These are phyloP conservation scores for Caenorhabditis brenneri DNA, from an alignment of 1,140 invertebrate species.

Conservation along the genomic window DNA sequence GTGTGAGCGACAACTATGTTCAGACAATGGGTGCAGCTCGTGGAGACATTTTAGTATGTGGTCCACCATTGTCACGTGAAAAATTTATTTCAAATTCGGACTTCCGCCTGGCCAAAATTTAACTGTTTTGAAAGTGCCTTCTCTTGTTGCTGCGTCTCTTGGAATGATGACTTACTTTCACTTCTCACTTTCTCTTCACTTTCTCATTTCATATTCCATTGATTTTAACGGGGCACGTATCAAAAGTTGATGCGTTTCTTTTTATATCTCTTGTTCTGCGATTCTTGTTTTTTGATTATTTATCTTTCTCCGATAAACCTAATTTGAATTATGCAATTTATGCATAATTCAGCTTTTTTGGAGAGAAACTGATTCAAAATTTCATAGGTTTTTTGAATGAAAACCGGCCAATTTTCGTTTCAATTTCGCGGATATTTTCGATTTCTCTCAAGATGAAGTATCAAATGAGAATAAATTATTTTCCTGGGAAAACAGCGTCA, in stretches of 20 bases:
- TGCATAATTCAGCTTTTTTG: too few species aligned
- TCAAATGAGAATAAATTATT: background rate
- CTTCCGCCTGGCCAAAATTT: background rate
- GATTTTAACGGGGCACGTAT: background rate
- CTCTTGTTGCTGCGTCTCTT: conserved; percentile 15
- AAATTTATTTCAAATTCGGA: background rate
- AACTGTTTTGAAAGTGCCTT: too few species aligned
- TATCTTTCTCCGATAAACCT: background rate
- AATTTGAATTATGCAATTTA: too few species aligned
- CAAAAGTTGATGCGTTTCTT: background rate
- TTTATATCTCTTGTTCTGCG: background rate
- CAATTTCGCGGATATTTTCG: too few species aligned
- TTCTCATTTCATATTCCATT: background rate
- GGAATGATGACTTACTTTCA: background rate
- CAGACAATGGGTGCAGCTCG: too few species aligned
- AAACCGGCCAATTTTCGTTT: too few species aligned
- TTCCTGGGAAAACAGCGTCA: background rate
- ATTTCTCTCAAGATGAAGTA: too few species aligned
- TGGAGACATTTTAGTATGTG: too few species aligned
- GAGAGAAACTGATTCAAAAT: too few species aligned
- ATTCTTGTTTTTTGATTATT: background rate
- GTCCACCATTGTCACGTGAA: background rate
- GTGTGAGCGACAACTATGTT: too few species aligned
- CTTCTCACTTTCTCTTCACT: background rate
- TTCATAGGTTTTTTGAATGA: too few species aligned